Evolutionary conservation across 1,140 invertebrate genomes (phyloP).

Genomic region (Macrostomum lignano): DNA sequence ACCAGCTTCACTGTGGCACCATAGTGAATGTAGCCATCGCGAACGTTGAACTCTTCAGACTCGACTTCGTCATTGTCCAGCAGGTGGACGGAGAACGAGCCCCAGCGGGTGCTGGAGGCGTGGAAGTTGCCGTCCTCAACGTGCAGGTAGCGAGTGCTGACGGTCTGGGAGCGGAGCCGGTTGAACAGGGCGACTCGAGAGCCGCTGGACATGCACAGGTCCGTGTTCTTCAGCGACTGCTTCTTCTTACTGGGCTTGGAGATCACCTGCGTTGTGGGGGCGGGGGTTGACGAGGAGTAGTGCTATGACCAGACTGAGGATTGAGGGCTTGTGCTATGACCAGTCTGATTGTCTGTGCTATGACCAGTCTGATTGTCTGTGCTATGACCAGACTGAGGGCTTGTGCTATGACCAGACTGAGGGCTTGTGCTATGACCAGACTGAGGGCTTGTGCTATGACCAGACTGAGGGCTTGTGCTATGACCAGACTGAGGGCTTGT

Average conservation of each 20-base stretch:
- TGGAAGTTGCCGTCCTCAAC: conserved; percentile 98
- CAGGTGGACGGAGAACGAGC: conserved; percentile 90
- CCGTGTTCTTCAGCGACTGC: conserved; percentile 91
- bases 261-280: too few species aligned
- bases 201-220: conserved; percentile 91
- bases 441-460: too few species aligned
- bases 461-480: too few species aligned
- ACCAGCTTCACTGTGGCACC: conserved; percentile 89
- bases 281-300: too few species aligned
- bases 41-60: conserved; percentile 76
- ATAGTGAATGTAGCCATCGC: conserved; percentile 94
- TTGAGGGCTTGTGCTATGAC: too few species aligned
- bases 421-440: too few species aligned
- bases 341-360: too few species aligned
- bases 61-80: conserved; percentile 87
- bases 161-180: conserved; percentile 79
- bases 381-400: too few species aligned
- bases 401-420: too few species aligned
- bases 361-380: too few species aligned
- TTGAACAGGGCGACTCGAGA: conserved; percentile 98
- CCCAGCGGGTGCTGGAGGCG: conserved; percentile 95
- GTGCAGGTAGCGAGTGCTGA: conserved; percentile 87
- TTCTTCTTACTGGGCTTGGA: conserved; percentile 99
- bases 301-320: too few species aligned
- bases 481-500: too few species aligned